Evolutionary conservation across 2,888 invertebrate genomes (phyloP).

Genomic region (Heliconius ethilla): DNA sequence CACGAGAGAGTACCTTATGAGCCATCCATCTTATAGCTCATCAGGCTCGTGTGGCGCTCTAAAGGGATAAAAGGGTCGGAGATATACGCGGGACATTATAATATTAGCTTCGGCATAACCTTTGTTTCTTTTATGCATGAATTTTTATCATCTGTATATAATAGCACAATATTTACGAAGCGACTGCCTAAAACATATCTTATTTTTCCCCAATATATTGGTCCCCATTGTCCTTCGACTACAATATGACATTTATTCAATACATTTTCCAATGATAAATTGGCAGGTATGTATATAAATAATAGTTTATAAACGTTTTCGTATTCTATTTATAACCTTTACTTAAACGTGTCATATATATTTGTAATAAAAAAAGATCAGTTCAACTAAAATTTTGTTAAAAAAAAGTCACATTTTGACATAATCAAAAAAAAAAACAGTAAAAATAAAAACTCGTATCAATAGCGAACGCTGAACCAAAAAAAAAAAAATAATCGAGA

Average conservation of each 20-base stretch:
- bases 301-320: no score
- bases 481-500: slow-evolving; percentile 18
- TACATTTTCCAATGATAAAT: not conserved
- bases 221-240: not conserved
- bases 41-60: slow-evolving; percentile 37
- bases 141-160: slow-evolving; percentile 29
- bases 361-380: no score
- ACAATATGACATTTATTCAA: not conserved
- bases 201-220: slow-evolving; percentile 12
- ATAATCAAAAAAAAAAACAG: not conserved
- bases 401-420: not conserved
- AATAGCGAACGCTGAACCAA: not conserved
- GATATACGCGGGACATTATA: slow-evolving; percentile 39
- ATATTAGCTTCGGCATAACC: slow-evolving; percentile 35
- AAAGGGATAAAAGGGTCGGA: slow-evolving; percentile 41
- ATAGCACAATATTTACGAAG: slow-evolving; percentile 29
- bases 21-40: slow-evolving; percentile 44
- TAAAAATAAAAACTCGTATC: not conserved
- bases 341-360: no score
- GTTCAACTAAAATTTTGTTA: not conserved
- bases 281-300: not conserved
- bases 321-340: no score
- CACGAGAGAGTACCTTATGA: slow-evolving; percentile 35
- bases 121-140: slow-evolving; percentile 27
- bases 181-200: slow-evolving; percentile 5